Evolutionary conservation across 1,140 invertebrate species (phyloP).

Genomic region (fruit fly (Drosophila melanogaster)): Release_6_plus_ISO1_MT NT_033779.5:10555001-10555500

Average conservation of each 20-base stretch:
- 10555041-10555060: slow-evolving; percentile 35
- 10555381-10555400: too few relatives aligned
- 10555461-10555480: neutral
- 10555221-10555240: slow-evolving; percentile 45
- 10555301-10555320: too few relatives aligned
- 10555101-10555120: slow-evolving; percentile 1
- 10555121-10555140: neutral
- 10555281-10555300: neutral
- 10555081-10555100: slow-evolving; percentile 34
- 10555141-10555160: slow-evolving; percentile 38
- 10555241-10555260: neutral
- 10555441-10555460: neutral
- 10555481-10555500: neutral
- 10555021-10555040: slow-evolving; percentile 31
- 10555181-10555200: slow-evolving; percentile 1
- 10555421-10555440: neutral
- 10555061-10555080: slow-evolving; percentile 33
- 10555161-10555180: slow-evolving; percentile 9
- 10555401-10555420: too few relatives aligned
- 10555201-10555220: slow-evolving; percentile 31
- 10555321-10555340: neutral
- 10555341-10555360: slow-evolving; percentile 18
- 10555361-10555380: too few relatives aligned
- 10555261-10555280: slow-evolving; percentile 10
- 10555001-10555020: slow-evolving; percentile 33